Evolutionary conservation across 2,888 invertebrate species (phyloP), one percentile per base, ranked within the genome.

Genomic region (Hyposoter dolosus): DNA sequence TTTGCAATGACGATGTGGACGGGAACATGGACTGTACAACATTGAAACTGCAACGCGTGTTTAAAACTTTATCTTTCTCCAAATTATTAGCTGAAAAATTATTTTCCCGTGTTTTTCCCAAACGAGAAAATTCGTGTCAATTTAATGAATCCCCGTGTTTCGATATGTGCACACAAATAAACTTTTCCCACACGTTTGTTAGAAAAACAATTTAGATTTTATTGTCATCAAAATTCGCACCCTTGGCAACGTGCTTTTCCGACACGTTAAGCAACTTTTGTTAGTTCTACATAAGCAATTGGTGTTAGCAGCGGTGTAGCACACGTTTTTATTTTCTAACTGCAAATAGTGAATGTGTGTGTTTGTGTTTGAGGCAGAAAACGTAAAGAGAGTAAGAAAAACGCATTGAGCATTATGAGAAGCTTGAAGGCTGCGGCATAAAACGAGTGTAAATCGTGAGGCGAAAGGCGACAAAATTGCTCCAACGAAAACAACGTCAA

Each of bases 151-250:
- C 87, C 86, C 72, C 78, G 68, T 82, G 83, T 60, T 81, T 74
- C 43, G 53, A 69, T 53, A 77, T 81, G 83, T 81, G 83, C 78
- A 78, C 53, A 65, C 69, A 78, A 65, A 75, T 69, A 71, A 76
- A 75, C 28, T 12, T 56, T 60, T 40, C 82, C 83, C 84, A 85
- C 83, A 84, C 82, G 88, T 91, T 92, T 94, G 93, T 94, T 94
- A 94, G 94, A 94, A 94, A 94, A 94, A 94, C 94, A 94, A 94
- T 94, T 94, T 93, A 92, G 90, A 91, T 75, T 75, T 76, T 45
- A 71, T 28, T 50, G 17, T 65, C 60, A 35, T 53, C 10, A 50
- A 28, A 65, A 63, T 65, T 76, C 78, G 35, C 6, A 76, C 56
- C 75, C 83, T 75, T 71, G 60, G n/a, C 43, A 76, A 75, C 23